Base-by-base conservation (phyloP, 2,888 invertebrate species). In the Brachylomia viminalis region DNA sequence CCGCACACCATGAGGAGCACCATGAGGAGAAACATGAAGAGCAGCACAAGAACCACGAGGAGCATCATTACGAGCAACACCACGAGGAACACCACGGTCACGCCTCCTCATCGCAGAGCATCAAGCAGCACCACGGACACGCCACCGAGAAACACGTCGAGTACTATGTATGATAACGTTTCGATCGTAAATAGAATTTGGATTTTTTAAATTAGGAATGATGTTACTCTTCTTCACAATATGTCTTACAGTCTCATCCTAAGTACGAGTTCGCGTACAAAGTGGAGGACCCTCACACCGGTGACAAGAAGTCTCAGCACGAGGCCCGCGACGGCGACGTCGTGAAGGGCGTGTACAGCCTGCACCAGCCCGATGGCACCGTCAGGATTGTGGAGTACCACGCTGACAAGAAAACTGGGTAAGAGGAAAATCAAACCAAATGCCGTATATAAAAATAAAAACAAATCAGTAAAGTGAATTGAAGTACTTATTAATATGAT, bases 341-440 rank as follows among this genome's bases (percentile, higher is more conserved):
- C 62, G 97, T 97, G 75, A 95, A 96, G 90, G 97, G 97, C 58
- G 95, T 96, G 87, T 97, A 97, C 91, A 95, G 94, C 71, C 90
- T 97, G 73, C 94, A 95, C 83, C 95, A 97, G 87, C 94, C 96
- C 61, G 95, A 95, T 62, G 89, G 89, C 56, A 80, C 96, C 85
- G 82, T 95, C 76, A 93, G 96, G 84, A 95, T 94, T 45, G 96
- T 97, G 30, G 93, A 95, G 85, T 97, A 97, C 90, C 92, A 92
- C 82, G 95, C 96, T 23, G 96, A 95, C 85, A 82, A 84, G 92
- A 95, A 85, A 92, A 95, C 71, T 27, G 82, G 84, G 84, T 84
- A 10, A 81, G 77, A 17, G 17, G 27, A 1, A 8, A 17, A 17
- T 27, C 27, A 7, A 2, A 56, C 20, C 2, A 13, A 27, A 27